Base-by-base conservation (phyloP, 2,113 vertebrate species). In the Dipodomys stephensi region DNA sequence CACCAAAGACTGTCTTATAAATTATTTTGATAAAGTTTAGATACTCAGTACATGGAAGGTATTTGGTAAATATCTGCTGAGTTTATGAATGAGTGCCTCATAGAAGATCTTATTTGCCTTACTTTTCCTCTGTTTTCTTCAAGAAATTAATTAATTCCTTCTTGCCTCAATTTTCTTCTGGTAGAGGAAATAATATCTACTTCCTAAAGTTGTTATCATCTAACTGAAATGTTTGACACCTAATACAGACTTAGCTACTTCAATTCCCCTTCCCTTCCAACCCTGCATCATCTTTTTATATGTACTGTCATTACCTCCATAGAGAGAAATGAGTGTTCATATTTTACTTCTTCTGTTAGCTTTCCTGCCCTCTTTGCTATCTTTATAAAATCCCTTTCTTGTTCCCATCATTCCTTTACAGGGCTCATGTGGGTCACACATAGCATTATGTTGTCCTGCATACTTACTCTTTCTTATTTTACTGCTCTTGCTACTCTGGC, bases 211-310 rank as follows among this genome's bases (percentile, higher is more conserved):
- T 44, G n/a, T 79, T 60, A 39, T 25, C 1, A 2, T 74, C 53
- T 44, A 68, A 93, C 57, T 81, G 79, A 93, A 92, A 83, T 39
- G 28, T 80, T 95, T 69, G 22, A 28, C 77, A 13, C 20, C 35
- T 49, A 8, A 32, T 69, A 62, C 35, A 27, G 11, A 28, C 35
- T 81, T 68, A 81, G 73, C n/a, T 69, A 0, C 30, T 3, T 9
- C 35, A 30, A 4, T 44, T 67, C 0, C 15, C n/a, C 81, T 39
- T 86, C 35, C 22, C 12, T 87, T 30, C 32, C 15, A 80, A 4
- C 28, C 27, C 44, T 19, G 32, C 19, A 13, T 65, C 35, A 81
- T 68, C 60, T 85, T 85, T 85, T 73, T 12, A 16, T 16, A 16
- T 9, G 12, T 72, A 30, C 27, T 18, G 35, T n/a, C 13, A 12